These are phyloP conservation scores for Synanthedon myopaeformis DNA, from an alignment of 2,888 invertebrate species.

Conservation along the genomic window DNA sequence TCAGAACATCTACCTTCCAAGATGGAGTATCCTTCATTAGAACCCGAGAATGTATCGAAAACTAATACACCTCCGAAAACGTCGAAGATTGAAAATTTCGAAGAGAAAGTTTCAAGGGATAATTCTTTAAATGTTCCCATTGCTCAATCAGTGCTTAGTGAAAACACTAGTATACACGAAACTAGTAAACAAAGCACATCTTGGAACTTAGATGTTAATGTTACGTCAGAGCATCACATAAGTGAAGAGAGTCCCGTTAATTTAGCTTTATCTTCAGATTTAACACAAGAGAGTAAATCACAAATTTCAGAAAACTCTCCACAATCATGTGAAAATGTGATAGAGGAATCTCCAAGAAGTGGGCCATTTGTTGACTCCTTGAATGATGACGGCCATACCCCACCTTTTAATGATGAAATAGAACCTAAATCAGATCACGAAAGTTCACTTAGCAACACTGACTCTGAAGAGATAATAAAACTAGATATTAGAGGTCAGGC, in stretches of 20 bases:
- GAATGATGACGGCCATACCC: constrained; percentile 36
- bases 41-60: constrained; percentile 27
- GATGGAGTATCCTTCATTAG: constrained; percentile 39
- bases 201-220: constrained; percentile 42
- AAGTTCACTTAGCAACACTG: constrained; percentile 31
- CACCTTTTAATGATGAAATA: constrained; percentile 18
- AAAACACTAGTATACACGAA: constrained; percentile 32
- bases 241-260: constrained; percentile 59
- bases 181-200: constrained; percentile 39
- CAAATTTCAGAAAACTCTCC: constrained; percentile 17
- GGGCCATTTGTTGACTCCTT: constrained; percentile 45
- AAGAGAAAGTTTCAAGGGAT: constrained; percentile 23
- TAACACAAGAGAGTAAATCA: constrained; percentile 32
- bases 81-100: constrained; percentile 23
- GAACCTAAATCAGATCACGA: constrained; percentile 9
- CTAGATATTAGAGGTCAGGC: constrained; percentile 59
- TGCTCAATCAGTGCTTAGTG: constrained; percentile 26
- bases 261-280: constrained; percentile 40
- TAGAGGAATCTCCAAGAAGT: constrained; percentile 37
- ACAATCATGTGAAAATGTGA: constrained; percentile 3
- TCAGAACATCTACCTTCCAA: constrained; percentile 57
- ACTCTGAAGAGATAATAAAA: constrained; percentile 62
- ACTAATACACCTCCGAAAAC: constrained; percentile 18
- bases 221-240: constrained; percentile 37
- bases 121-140: constrained; percentile 27